Evolutionary conservation across 1,140 invertebrate genomes (phyloP).

Genomic region (Drosophila ogumai): DNA sequence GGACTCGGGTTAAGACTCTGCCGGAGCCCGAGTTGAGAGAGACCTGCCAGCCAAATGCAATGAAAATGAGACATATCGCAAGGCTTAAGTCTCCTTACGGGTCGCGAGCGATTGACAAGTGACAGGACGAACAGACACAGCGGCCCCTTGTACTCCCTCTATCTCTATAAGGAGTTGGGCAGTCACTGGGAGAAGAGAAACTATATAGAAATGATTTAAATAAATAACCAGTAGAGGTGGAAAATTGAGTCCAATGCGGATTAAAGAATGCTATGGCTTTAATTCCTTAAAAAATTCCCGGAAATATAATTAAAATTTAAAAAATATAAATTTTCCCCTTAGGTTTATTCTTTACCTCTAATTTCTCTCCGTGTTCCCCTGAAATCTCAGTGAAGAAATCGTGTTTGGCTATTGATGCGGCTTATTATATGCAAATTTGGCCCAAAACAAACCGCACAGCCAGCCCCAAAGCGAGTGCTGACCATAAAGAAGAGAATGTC

Average conservation of each 20-base stretch:
- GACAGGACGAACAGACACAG: conserved; percentile 56
- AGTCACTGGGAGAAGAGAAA: conserved; percentile 21
- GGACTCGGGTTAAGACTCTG: not conserved
- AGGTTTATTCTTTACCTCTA: not conserved
- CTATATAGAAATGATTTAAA: not conserved
- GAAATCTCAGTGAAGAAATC: conserved; percentile 67
- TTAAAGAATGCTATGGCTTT: not conserved
- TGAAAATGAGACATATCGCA: conserved; percentile 84
- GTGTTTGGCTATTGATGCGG: conserved; percentile 82
- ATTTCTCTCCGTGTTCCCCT: conserved; percentile 28
- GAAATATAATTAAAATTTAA: not conserved
- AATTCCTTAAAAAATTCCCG: not conserved
- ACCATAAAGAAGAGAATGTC: conserved; percentile 82
- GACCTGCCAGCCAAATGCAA: conserved; percentile 70
- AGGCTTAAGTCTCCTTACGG: conserved; percentile 52
- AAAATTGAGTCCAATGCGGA: not conserved
- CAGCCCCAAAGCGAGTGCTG: conserved; percentile 62
- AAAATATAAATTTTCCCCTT: not conserved
- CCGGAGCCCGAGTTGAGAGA: conserved; percentile 12
- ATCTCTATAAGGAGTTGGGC: conserved; percentile 33
- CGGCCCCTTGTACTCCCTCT: conserved; percentile 29
- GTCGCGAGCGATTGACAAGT: conserved; percentile 72
- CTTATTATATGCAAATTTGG: conserved; percentile 84
- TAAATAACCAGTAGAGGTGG: not conserved
- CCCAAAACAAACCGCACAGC: conserved; percentile 55